Evolutionary conservation across 92 coral and sea anemone genomes (phyloP), one percentile per base, ranked within the genome.

Genomic region (Zoanthus sociatus): DNA sequence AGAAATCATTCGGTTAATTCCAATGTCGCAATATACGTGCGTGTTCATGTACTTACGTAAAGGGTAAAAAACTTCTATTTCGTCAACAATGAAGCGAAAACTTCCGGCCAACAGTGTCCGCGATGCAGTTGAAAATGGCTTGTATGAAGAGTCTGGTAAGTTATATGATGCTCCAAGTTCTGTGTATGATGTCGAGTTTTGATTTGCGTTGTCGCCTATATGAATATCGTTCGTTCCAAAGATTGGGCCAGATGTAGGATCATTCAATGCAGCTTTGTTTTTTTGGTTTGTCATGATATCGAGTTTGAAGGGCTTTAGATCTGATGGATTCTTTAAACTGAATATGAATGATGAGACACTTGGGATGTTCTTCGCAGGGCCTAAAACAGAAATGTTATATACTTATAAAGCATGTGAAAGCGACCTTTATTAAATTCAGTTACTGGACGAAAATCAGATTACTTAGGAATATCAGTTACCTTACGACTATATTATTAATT

Each of bases 271-370:
- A 3, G 84, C 84, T 63, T 18, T 46, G 6, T 12, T 33, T 14
- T 68, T 79, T 37, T 20, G 37, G 3, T 11, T 61, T 44, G 73
- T 20, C 72, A 42, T 37, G 45, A 79, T 61, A n/a, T 18, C 72
- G 20, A 79, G 84, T 33, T 79, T 79, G 10, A 79, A 79, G 8
- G 84, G 84, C 31, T 79, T 79, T 33, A 79, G 84, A 37, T 73
- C 84, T 5, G 73, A 21, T 17, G 84, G 84, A 10, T 63, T 79
- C 5, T 60, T 79, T 31, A 79, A 79, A 79, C 84, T 79, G 21
- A 61, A 79, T 46, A 79, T n/a, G 30, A 79, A 79, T 55, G 84
- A 79, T 13, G 84, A 79, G 10, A 63, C 73, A 17, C 84, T 79
- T 1, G 73, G 44, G 45, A 79, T 79, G 60, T 12, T 21, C 50